Conservation (phyloP, 2,888 invertebrate species). For the Oxyscelio sp. region DNA sequence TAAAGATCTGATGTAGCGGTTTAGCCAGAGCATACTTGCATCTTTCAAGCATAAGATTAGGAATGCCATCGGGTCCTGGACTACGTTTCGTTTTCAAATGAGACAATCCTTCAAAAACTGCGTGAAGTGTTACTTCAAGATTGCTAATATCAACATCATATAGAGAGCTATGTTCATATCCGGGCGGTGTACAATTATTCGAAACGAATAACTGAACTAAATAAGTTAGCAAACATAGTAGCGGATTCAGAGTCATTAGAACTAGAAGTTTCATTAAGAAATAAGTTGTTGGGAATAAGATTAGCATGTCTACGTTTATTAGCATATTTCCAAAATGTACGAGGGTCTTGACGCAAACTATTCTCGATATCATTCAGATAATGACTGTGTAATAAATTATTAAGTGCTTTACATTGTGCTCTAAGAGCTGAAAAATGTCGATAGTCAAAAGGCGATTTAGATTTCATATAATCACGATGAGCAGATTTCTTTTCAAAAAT, state of each 20-base stretch:
- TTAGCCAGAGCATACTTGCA: conserved; percentile 30
- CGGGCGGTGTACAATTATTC: background rate
- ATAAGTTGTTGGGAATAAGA: background rate
- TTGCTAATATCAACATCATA: background rate
- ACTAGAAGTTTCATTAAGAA: background rate
- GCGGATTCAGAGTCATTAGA: background rate
- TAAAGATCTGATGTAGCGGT: conserved; percentile 43
- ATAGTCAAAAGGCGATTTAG: background rate
- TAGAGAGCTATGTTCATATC: too few relatives aligned
- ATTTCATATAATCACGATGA: background rate
- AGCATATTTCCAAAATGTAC: conserved; percentile 18
- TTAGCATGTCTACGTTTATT: background rate
- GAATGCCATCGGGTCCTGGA: conserved; percentile 47
- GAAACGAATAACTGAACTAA: conserved; percentile 20
- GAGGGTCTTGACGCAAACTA: background rate
- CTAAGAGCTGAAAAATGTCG: background rate
- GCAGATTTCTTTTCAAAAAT: conserved; percentile 7
- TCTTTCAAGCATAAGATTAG: conserved; percentile 27
- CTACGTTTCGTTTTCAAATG: background rate
- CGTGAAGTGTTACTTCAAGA: background rate
- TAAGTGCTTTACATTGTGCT: background rate
- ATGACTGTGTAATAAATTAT: background rate
- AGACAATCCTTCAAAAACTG: conserved; percentile 7
- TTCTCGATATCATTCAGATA: background rate
- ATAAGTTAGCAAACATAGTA: conserved; percentile 7